These are phyloP conservation scores for Nomada fabriciana DNA, from an alignment of 2,888 invertebrate species.

Conservation along the genomic window DNA sequence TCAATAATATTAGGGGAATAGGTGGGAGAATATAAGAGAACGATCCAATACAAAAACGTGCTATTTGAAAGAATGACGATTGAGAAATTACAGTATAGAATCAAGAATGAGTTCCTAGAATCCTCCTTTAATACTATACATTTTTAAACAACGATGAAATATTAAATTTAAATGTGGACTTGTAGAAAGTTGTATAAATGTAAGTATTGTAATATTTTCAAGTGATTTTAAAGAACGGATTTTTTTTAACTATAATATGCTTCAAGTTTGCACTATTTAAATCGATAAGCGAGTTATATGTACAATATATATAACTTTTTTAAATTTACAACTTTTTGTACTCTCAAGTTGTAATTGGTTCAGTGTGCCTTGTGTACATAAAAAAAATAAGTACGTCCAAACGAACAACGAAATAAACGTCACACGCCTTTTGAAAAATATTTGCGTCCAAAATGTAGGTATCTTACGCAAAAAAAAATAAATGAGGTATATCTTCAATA, in stretches of 20 bases:
- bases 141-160: conserved; percentile 15
- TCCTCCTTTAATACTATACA: conserved; percentile 1
- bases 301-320: conserved; percentile 4
- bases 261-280: conserved; percentile 22
- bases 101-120: background rate
- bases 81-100: conserved; percentile 1
- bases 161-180: conserved; percentile 9
- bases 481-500: background rate
- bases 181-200: conserved; percentile 25
- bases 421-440: background rate
- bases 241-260: conserved; percentile 22
- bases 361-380: conserved; percentile 46
- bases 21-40: background rate
- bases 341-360: conserved; percentile 25
- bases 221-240: conserved; percentile 16
- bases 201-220: conserved; percentile 40
- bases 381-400: background rate
- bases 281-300: background rate
- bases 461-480: background rate
- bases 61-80: conserved; percentile 16
- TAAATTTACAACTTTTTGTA: conserved; percentile 6
- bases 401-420: conserved; percentile 1
- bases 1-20: conserved; percentile 44
- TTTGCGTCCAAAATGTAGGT: background rate
- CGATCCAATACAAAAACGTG: conserved; percentile 3